These are phyloP conservation scores for Lutraria rhynchaena DNA, from an alignment of 1,140 invertebrate species.

Conservation along the genomic window DNA sequence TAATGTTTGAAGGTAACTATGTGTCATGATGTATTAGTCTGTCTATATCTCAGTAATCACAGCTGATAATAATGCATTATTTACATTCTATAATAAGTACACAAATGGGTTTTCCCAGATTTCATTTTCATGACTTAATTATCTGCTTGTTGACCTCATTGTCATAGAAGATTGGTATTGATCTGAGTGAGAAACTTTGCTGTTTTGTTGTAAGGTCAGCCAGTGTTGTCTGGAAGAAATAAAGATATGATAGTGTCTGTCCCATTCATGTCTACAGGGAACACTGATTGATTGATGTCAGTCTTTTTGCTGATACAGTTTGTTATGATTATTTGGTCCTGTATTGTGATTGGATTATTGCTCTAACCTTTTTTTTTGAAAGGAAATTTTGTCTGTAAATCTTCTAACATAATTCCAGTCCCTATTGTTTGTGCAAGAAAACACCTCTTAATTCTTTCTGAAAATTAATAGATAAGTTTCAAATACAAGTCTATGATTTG, in stretches of 20 bases:
- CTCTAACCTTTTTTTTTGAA: too few relatives aligned
- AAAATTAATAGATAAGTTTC: too few relatives aligned
- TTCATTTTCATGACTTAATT: conserved; percentile 57
- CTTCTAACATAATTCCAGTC: too few relatives aligned
- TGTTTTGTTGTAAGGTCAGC: conserved; percentile 40
- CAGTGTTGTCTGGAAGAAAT: conserved; percentile 5
- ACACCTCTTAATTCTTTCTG: too few relatives aligned
- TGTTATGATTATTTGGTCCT: background rate
- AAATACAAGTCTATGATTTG: too few relatives aligned
- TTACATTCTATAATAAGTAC: conserved; percentile 60
- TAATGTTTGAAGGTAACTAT: too few relatives aligned
- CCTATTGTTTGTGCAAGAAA: too few relatives aligned
- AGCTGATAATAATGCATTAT: conserved; percentile 50
- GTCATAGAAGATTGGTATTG: conserved; percentile 36
- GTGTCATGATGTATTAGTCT: too few relatives aligned
- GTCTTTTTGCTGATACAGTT: background rate
- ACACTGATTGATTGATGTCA: too few relatives aligned
- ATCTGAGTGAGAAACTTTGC: conserved; percentile 11
- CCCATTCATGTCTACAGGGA: too few relatives aligned
- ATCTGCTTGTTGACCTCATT: conserved; percentile 55
- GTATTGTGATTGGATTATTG: background rate
- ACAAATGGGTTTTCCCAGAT: conserved; percentile 54
- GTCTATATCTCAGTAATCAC: conserved; percentile 25
- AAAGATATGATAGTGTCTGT: too few relatives aligned
- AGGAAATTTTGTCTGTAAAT: too few relatives aligned